Percentiles rank a stretch among this genome's conserved stretches.
These are phyloP conservation scores for Pasiphila rectangulata DNA, from an alignment of 2,888 invertebrate genomes.

Conservation along the genomic window DNA sequence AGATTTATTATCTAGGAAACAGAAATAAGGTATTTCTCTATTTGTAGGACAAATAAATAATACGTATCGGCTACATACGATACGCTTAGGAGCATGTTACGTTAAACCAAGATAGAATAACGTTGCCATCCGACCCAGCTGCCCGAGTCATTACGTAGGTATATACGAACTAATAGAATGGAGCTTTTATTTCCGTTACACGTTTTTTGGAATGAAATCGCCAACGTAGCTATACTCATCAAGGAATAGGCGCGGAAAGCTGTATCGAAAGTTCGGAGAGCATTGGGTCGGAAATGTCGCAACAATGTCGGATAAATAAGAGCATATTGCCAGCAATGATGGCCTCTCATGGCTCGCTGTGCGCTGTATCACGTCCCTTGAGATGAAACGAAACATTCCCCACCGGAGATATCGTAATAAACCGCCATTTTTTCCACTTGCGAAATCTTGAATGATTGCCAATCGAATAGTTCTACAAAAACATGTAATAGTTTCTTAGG, in stretches of 20 bases:
- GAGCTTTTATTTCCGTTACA: slow-evolving; percentile 47
- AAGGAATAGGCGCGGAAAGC: slow-evolving; percentile 43
- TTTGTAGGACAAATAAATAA: not conserved
- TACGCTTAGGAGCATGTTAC: not conserved
- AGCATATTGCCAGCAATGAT: slow-evolving; percentile 60
- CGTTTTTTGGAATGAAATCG: slow-evolving; percentile 43
- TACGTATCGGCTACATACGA: slow-evolving; percentile 7
- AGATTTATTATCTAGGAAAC: too few species aligned
- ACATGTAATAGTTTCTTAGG: not conserved
- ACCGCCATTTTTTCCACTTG: slow-evolving; percentile 32
- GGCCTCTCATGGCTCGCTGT: slow-evolving; percentile 46
- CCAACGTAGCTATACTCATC: slow-evolving; percentile 42
- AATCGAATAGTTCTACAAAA: slow-evolving; percentile 3
- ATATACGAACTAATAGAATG: slow-evolving; percentile 29
- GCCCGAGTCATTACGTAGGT: slow-evolving; percentile 14
- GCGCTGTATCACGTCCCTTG: slow-evolving; percentile 57
- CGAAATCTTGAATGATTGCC: slow-evolving; percentile 28
- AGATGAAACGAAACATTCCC: slow-evolving; percentile 53
- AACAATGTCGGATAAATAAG: slow-evolving; percentile 65
- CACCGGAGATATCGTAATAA: slow-evolving; percentile 35
- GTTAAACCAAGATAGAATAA: slow-evolving; percentile 15
- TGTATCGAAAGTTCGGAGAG: slow-evolving; percentile 56
- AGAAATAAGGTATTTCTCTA: too few species aligned
- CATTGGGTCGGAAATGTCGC: slow-evolving; percentile 55
- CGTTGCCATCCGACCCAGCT: slow-evolving; percentile 15